Percentiles rank a stretch among this genome's conserved stretches.
Conservation (phyloP, 1,140 invertebrate species). For the Meteorus sp. region DNA sequence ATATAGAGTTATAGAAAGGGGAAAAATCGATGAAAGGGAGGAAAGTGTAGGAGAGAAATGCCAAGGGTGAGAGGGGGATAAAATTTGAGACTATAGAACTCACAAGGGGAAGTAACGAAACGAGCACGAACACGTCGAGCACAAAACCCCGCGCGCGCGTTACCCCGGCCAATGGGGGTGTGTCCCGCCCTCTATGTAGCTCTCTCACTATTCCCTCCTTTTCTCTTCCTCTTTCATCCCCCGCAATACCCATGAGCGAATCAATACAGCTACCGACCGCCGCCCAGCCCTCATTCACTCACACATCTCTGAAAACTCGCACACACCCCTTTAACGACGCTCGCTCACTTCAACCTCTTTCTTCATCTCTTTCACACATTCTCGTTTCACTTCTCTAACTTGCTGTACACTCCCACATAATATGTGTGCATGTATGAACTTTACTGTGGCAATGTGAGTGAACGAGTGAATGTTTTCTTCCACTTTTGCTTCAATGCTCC, state of each 20-base stretch:
- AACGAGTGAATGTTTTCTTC: neutral
- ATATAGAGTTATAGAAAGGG: constrained; percentile 5
- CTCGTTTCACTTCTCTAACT: neutral
- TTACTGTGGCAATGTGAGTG: no score
- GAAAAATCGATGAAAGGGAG: constrained; percentile 13
- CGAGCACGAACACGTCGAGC: neutral
- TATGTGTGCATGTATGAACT: constrained; percentile 3
- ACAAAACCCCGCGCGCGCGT: constrained; percentile 12
- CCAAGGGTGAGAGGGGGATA: neutral
- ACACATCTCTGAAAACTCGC: constrained; percentile 24
- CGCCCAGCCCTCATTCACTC: constrained; percentile 42
- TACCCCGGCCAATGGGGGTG: constrained; percentile 47
- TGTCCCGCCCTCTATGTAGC: constrained; percentile 38
- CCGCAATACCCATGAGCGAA: constrained; percentile 40
- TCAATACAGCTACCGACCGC: constrained; percentile 56
- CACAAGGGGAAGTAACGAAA: neutral
- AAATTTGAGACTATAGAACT: constrained; percentile 7
- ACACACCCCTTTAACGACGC: constrained; percentile 29
- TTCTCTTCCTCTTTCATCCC: no score
- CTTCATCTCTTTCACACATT: neutral
- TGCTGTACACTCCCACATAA: neutral
- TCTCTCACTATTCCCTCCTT: constrained; percentile 20
- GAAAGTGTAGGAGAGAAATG: constrained; percentile 23
- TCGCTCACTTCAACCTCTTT: constrained; percentile 24
- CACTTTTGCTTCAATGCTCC: constrained; percentile 12